Evolutionary conservation across 2,888 invertebrate species (phyloP), one percentile per base, ranked within the genome.

Genomic region (Heteropelma amictum): DNA sequence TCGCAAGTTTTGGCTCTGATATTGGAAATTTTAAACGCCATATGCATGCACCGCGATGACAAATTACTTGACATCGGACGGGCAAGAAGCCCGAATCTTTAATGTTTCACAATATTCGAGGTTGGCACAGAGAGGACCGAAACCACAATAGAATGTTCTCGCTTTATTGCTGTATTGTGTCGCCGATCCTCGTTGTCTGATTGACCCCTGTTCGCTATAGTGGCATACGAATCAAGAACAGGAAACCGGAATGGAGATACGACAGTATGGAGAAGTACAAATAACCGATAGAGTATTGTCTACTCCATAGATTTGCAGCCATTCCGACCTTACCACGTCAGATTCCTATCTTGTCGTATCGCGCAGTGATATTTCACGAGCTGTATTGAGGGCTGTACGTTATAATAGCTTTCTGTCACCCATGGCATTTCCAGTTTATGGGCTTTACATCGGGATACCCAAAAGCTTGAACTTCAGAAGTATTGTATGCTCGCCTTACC

Each of bases 341-440:
- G 7, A 26, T 49, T 53, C 35, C 58, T 26, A 45, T 12, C 35
- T 42, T 10, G n/a, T 26, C 33, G 7, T 23, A 30, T 6, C 17
- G 19, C 7, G n/a, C 35, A n/a, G 7, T 28, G 14, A 1, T 21
- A 58, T 49, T 58, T 65, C 60, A 14, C 3, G 8, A 38, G 40
- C 58, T 53, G 64, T 64, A 70, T 72, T 38, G 54, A 38, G 47
- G 42, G 23, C 58, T 40, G 26, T 60, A 21, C 14, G 33, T 30
- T 33, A 54, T 42, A n/a, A 75, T 84, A 82, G 82, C 83, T 82
- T 80, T 82, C 75, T 80, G 79, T 80, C 83, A 78, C 79, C 72
- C 71, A 67, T 63, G 72, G 81, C 82, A 81, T 82, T 83, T 77
- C 77, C 80, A 78, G 82, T 84, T 84, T 83, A 84, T 82, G 78